Evolutionary conservation across 2,113 vertebrate species (phyloP).

Genomic region (Ranitomeya imitator): DNA sequence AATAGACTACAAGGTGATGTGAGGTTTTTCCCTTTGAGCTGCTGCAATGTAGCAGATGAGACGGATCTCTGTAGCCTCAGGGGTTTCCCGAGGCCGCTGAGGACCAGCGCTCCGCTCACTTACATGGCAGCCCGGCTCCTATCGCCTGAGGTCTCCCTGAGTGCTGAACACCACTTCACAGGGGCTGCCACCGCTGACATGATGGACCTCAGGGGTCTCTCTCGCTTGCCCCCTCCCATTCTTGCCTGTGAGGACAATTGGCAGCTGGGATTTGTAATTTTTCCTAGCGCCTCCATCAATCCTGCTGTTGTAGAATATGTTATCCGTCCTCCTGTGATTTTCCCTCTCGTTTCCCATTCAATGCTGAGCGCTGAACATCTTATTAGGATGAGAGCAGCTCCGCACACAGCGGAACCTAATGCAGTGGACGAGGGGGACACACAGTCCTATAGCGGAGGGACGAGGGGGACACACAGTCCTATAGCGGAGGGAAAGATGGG

Average conservation of each 20-base stretch:
- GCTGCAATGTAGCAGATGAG: constrained; percentile 73
- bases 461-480: background rate
- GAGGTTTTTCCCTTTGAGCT: constrained; percentile 73
- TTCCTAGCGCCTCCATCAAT: constrained; percentile 12
- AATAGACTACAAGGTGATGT: constrained; percentile 71
- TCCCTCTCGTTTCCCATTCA: constrained; percentile 31
- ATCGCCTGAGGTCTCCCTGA: constrained; percentile 71
- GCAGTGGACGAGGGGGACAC: background rate
- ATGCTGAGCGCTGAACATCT: constrained; percentile 32
- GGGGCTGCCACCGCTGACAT: constrained; percentile 49
- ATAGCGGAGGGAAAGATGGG: too few species aligned
- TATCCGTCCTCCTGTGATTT: constrained; percentile 19
- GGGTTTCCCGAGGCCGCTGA: constrained; percentile 77
- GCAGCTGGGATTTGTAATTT: constrained; percentile 50
- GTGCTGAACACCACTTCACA: constrained; percentile 73
- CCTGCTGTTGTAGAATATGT: constrained; percentile 18
- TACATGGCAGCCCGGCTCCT: constrained; percentile 72
- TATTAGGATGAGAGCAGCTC: constrained; percentile 34
- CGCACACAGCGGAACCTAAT: background rate
- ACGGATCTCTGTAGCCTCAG: constrained; percentile 73
- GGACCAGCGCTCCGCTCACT: constrained; percentile 71
- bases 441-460: too few species aligned
- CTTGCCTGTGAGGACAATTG: constrained; percentile 41
- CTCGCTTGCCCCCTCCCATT: background rate
- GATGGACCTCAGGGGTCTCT: constrained; percentile 36